Percentiles rank a stretch among this genome's conserved stretches.
Conservation (phyloP, 1,140 invertebrate genomes). For the Tetramorium simillimum region DNA sequence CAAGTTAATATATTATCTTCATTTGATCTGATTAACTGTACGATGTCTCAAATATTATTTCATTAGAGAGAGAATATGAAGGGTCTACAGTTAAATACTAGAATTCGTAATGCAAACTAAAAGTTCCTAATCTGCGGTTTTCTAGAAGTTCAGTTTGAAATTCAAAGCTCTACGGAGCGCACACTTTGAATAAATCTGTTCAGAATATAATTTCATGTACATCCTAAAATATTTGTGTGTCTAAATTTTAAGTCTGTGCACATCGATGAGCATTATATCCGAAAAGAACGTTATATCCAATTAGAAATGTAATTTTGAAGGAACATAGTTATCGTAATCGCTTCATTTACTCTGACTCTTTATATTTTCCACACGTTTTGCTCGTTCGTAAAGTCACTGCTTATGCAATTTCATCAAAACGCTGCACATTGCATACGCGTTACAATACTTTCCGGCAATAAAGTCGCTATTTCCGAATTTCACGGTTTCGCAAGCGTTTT, state of each 20-base stretch:
- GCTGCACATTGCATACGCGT: neutral
- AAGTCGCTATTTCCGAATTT: constrained; percentile 54
- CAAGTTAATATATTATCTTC: neutral
- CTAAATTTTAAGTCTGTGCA: neutral
- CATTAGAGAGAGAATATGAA: neutral
- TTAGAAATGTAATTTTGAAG: neutral
- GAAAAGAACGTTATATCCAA: neutral
- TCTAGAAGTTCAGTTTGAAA: neutral
- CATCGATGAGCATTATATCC: neutral
- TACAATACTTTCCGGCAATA: constrained; percentile 20
- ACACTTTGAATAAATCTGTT: neutral
- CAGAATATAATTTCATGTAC: neutral
- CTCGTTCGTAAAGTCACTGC: neutral
- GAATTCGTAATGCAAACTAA: neutral
- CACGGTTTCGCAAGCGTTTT: constrained; percentile 44
- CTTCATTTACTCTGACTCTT: neutral
- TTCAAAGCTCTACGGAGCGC: neutral
- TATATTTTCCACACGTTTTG: constrained; percentile 3
- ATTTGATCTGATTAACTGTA: neutral
- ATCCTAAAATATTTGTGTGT: neutral
- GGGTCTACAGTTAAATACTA: neutral
- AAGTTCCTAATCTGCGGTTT: neutral
- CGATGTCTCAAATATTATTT: neutral
- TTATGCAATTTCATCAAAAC: neutral
- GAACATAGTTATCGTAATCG: neutral